phyloP scores from a whole-genome alignment of 2,797 vertebrate species.

The Brachymystax lenok region DNA sequence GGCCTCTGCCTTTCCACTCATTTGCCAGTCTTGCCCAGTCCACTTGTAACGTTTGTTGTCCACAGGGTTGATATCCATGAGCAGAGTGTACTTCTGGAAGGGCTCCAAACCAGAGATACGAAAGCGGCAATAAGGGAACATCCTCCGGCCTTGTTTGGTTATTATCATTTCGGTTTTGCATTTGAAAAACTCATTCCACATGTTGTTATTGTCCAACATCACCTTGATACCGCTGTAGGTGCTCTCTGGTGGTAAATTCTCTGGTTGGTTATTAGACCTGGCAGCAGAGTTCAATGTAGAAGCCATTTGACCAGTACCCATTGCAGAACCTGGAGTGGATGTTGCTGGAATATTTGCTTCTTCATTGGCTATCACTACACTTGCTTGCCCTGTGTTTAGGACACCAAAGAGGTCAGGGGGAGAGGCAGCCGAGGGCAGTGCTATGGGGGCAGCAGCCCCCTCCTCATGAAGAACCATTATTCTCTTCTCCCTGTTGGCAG shows the following conservation, averaged over 20 bases:
- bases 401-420: slow-evolving; percentile 78
- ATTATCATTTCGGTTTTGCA: slow-evolving; percentile 96
- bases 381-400: slow-evolving; percentile 71
- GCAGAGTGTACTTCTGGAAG: slow-evolving; percentile 84
- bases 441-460: slow-evolving; percentile 46
- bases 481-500: slow-evolving; percentile 68
- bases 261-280: slow-evolving; percentile 51
- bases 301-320: slow-evolving; percentile 16
- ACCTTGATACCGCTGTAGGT: slow-evolving; percentile 82
- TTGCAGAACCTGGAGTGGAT: slow-evolving; percentile 31
- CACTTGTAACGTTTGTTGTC: slow-evolving; percentile 88
- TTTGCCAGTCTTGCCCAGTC: slow-evolving; percentile 90
- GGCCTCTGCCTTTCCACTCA: slow-evolving; percentile 83
- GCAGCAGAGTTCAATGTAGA: slow-evolving; percentile 48
- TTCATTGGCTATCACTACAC: slow-evolving; percentile 72
- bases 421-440: slow-evolving; percentile 62
- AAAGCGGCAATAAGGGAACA: slow-evolving; percentile 97
- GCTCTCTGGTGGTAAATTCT: slow-evolving; percentile 81
- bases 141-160: slow-evolving; percentile 92
- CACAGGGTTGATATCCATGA: slow-evolving; percentile 91
- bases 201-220: slow-evolving; percentile 93
- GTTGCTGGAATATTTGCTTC: slow-evolving; percentile 45
- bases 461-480: slow-evolving; percentile 75
- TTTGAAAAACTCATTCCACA: slow-evolving; percentile 97
- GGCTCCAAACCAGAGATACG: slow-evolving; percentile 89